Percentiles rank a stretch among this genome's conserved stretches.
Evolutionary conservation across 2,888 invertebrate genomes (phyloP).

Genomic region (Carabus problematicus): DNA sequence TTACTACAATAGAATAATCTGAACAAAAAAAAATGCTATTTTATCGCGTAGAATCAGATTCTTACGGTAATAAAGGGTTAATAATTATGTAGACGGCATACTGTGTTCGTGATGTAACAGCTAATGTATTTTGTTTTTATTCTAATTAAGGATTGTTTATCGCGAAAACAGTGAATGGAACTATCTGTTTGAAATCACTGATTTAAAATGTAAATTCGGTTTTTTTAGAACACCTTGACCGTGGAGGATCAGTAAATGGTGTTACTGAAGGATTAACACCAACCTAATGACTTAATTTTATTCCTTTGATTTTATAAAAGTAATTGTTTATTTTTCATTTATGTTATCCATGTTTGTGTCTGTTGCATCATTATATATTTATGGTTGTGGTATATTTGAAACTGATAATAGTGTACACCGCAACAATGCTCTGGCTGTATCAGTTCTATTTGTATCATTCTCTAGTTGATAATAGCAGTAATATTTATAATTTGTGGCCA

Average conservation of each 20-base stretch:
- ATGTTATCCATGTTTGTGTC: slow-evolving; percentile 32
- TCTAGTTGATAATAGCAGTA: too few relatives aligned
- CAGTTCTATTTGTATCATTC: too few relatives aligned
- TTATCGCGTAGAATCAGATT: too few relatives aligned
- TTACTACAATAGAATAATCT: too few relatives aligned
- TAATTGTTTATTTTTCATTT: slow-evolving; percentile 25
- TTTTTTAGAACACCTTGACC: not conserved
- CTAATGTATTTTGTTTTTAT: slow-evolving; percentile 22
- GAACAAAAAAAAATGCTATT: too few relatives aligned
- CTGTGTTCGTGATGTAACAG: not conserved
- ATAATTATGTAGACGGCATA: too few relatives aligned
- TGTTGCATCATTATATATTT: too few relatives aligned
- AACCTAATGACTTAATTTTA: slow-evolving; percentile 23
- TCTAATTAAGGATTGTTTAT: slow-evolving; percentile 23
- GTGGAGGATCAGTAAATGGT: slow-evolving; percentile 9
- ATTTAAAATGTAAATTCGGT: slow-evolving; percentile 32
- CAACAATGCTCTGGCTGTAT: too few relatives aligned
- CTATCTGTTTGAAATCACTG: slow-evolving; percentile 4
- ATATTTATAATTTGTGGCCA: too few relatives aligned
- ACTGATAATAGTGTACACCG: too few relatives aligned
- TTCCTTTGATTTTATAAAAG: slow-evolving; percentile 35
- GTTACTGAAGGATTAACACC: slow-evolving; percentile 20
- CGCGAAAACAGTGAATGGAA: slow-evolving; percentile 20
- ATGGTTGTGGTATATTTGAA: too few relatives aligned
- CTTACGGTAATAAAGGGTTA: too few relatives aligned